Evolutionary conservation across 2,888 invertebrate genomes (phyloP), one percentile per base, ranked within the genome.

Genomic region (Nomada ruficornis): DNA sequence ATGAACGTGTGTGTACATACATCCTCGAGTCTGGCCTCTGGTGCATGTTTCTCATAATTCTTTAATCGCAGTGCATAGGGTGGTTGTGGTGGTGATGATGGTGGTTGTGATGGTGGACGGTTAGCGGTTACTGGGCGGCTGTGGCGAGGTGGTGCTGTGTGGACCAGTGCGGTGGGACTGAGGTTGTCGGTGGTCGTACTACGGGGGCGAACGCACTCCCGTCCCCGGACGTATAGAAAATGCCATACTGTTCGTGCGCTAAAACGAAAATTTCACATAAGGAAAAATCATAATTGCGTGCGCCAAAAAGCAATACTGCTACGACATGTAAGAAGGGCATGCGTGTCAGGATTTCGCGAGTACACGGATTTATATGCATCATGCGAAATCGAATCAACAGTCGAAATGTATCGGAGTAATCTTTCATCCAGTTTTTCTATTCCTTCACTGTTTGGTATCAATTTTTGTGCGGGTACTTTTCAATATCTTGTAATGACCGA

Each of bases 121-220:
- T 94, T 95, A 95, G 94, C 94, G 95, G 94, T 95, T 95, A 94
- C 95, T 95, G 94, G 95, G 95, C 94, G 94, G 95, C 91, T 95
- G 95, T 94, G 95, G 96, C 94, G 91, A 93, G 93, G 90, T 94
- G 92, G 95, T 96, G 94, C 95, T 95, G 94, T 92, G 93, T 95
- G 95, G 94, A 94, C 94, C 95, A 95, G 95, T 93, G 94, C 93
- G 94, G 93, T 91, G 93, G 93, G 91, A 93, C 93, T 91, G 94
- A 93, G 93, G 93, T 93, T 90, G 94, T 94, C 93, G 94, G 93
- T 91, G 94, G 93, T 91, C 95, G 94, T 93, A 95, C 94, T 94
- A 95, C 95, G 88, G 95, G 95, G 91, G 95, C 95, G 93, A 95
- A 95, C 91, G 95, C 95, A 94, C 95, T 95, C 90, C 94, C 93